phyloP scores from a whole-genome alignment of 2,797 vertebrate genomes.

The Gorsachius magnificus region DNA sequence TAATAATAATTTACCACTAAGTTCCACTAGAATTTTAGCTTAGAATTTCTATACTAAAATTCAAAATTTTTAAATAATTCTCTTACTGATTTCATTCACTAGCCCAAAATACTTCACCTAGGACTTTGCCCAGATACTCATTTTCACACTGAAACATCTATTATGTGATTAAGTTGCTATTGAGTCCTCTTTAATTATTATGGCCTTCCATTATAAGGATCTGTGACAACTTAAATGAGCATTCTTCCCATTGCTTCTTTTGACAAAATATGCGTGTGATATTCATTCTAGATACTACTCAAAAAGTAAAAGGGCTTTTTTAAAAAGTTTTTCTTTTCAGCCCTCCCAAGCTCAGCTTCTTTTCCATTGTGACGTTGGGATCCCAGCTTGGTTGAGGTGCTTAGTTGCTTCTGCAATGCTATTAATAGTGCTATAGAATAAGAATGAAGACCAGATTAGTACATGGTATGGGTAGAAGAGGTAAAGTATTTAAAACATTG shows the following conservation, averaged over 20 bases:
- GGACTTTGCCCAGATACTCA: not conserved
- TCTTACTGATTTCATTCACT: not conserved
- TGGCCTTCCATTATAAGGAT: not conserved
- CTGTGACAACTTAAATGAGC: not conserved
- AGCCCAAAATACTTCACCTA: not conserved
- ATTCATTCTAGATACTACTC: not conserved
- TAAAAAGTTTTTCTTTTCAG: not conserved
- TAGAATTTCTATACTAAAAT: not conserved
- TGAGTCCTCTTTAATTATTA: not conserved
- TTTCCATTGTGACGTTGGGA: not conserved
- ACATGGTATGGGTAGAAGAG: not conserved
- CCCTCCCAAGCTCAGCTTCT: not conserved
- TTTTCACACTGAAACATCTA: not conserved
- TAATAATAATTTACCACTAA: not conserved
- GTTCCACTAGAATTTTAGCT: not conserved
- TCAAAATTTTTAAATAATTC: too few relatives aligned
- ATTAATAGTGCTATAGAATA: not conserved
- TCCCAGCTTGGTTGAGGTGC: not conserved
- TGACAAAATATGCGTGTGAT: not conserved
- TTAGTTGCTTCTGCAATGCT: not conserved
- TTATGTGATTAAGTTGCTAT: not conserved
- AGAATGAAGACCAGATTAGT: not conserved
- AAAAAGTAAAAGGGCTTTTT: not conserved
- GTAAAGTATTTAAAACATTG: not conserved
- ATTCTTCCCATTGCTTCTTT: not conserved